Conservation (phyloP, 2,888 invertebrate species). For the Agrotis ipsilon region DNA sequence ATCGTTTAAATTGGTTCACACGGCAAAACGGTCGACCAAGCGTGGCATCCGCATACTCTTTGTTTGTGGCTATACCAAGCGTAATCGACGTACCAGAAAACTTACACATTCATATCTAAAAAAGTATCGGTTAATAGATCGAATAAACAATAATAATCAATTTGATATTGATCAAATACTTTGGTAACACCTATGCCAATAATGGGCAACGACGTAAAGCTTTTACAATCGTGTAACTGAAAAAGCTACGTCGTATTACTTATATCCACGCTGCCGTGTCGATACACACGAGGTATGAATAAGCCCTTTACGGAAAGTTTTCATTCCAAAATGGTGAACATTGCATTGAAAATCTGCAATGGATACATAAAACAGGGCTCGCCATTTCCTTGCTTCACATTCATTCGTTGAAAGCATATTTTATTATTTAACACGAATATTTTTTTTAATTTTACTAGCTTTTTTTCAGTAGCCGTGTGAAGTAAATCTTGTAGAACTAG, state of each 20-base stretch:
- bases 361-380: conserved; percentile 29
- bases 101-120: conserved; percentile 16
- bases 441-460: neutral
- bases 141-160: neutral
- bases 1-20: conserved; percentile 47
- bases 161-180: neutral
- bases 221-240: neutral
- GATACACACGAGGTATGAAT: conserved; percentile 26
- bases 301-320: conserved; percentile 19
- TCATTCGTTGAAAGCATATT: conserved; percentile 17
- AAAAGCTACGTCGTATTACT: neutral
- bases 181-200: neutral
- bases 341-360: conserved; percentile 42
- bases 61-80: conserved; percentile 39
- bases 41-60: conserved; percentile 43
- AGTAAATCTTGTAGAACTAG: no score
- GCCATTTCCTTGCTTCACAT: conserved; percentile 15
- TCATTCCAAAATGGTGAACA: conserved; percentile 26
- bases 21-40: conserved; percentile 33
- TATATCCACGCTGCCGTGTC: no score
- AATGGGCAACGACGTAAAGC: neutral
- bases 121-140: neutral
- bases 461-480: neutral
- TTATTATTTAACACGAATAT: conserved; percentile 1
- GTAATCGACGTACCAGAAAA: conserved; percentile 38